Conservation (phyloP, 2,113 vertebrate genomes). For the Amazona guildingii region DNA sequence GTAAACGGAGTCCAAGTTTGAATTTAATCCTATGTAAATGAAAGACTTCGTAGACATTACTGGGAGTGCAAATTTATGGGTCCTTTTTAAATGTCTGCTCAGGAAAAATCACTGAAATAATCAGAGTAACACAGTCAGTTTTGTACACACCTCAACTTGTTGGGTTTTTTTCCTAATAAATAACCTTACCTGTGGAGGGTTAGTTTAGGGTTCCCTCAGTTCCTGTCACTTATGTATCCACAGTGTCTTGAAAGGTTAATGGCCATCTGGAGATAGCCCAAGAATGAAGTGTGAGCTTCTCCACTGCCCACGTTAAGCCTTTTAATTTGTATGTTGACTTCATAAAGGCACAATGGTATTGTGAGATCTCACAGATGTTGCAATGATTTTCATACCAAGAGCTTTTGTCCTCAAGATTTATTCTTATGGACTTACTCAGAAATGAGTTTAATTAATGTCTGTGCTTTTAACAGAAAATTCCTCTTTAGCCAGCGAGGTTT, state of each 20-base stretch:
- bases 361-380: neutral
- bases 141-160: neutral
- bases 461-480: conserved; percentile 23
- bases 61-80: neutral
- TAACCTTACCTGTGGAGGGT: neutral
- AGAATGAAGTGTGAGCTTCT: neutral
- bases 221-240: neutral
- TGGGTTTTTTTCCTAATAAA: neutral
- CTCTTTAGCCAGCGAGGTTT: neutral
- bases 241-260: neutral
- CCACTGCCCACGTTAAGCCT: neutral
- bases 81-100: neutral
- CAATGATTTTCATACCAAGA: neutral
- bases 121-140: neutral
- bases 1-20: neutral
- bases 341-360: neutral
- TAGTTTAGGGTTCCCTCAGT: neutral
- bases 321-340: conserved; percentile 31
- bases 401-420: conserved; percentile 13
- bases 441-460: neutral
- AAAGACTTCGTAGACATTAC: accelerated
- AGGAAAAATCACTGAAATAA: neutral
- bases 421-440: conserved; percentile 22
- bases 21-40: neutral
- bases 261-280: neutral